Evolutionary conservation across 2,888 invertebrate genomes (phyloP), one percentile per base, ranked within the genome.

Genomic region (Pecten maximus): DNA sequence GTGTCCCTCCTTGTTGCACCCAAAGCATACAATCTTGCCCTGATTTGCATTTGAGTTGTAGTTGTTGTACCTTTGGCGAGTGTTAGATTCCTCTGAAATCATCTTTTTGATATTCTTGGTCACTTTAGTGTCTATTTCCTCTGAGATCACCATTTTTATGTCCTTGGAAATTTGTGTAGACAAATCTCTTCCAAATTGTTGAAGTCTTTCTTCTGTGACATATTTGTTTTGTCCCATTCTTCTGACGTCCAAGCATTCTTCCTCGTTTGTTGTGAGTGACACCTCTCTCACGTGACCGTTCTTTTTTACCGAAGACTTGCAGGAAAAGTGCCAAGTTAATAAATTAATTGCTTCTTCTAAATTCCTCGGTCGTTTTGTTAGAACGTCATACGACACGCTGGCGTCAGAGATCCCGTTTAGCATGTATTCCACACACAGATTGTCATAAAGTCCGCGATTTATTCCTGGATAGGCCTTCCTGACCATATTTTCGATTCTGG

Each of bases 191-290:
- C 8, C 88, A 48, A 88, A 88, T 44, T 50, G 89, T 23, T 50
- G 54, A 23, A 89, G 28, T 40, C 86, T 19, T 40, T 89, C 86
- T 40, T 89, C 89, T 15, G 28, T 89, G 3, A 89, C 89, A 86
- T 74, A 89, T 40, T 40, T 89, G 23, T 86, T 89, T 4, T 74
- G 50, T 28, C 86, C 86, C 8, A 89, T 40, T 28, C 44, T n/a
- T 39, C 89, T 48, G 23, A 44, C 12, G 44, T 44, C 44, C 44
- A 44, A 12, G 12, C 12, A 6, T 10, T 44, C 44, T 10, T 44
- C 8, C 6, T 44, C 44, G 44, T 44, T 12, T 44, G 44, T 44
- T 44, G 44, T 44, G 44, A 44, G 44, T 44, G 44, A 44, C 44
- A 44, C 6, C 44, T n/a, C n/a, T n/a, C n/a, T n/a, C n/a, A n/a